Conservation (phyloP, 2,113 vertebrate species). For the Ochotona curzoniae region DNA sequence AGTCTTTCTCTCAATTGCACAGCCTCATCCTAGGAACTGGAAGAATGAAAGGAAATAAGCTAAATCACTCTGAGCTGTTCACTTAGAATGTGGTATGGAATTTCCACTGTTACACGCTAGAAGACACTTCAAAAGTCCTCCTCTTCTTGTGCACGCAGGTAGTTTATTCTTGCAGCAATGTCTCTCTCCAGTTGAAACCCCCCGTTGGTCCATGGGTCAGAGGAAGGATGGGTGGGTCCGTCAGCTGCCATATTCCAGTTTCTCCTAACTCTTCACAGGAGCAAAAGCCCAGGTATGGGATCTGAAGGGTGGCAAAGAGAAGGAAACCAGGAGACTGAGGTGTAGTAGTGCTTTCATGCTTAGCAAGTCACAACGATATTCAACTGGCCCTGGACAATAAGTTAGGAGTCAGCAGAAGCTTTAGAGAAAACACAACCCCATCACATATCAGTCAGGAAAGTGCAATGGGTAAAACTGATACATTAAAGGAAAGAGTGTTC, state of each 20-base stretch:
- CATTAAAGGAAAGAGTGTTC: not conserved
- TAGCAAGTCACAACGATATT: not conserved
- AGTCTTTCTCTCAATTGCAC: constrained; percentile 54
- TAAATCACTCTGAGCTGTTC: constrained; percentile 75
- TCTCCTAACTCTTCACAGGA: constrained; percentile 97
- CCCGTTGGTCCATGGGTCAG: constrained; percentile 98
- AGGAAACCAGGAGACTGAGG: accelerated
- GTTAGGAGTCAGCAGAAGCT: not conserved
- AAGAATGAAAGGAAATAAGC: constrained; percentile 73
- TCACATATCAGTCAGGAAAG: not conserved
- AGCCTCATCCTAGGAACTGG: constrained; percentile 40
- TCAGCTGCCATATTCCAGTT: constrained; percentile 97
- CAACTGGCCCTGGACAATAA: not conserved
- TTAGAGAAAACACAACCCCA: not conserved
- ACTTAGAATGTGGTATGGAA: constrained; percentile 33
- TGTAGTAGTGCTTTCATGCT: not conserved
- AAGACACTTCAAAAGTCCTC: constrained; percentile 42
- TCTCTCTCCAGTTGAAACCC: constrained; percentile 99
- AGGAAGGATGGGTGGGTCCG: constrained; percentile 97
- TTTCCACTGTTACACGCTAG: constrained; percentile 61
- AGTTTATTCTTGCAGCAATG: constrained; percentile 92
- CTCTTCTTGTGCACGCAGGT: accelerated
- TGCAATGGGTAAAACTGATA: not conserved
- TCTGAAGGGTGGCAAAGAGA: constrained; percentile 84
- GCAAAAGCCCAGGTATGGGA: constrained; percentile 98